These are phyloP conservation scores for Automeris io DNA, from an alignment of 2,888 invertebrate genomes.

Conservation along the genomic window DNA sequence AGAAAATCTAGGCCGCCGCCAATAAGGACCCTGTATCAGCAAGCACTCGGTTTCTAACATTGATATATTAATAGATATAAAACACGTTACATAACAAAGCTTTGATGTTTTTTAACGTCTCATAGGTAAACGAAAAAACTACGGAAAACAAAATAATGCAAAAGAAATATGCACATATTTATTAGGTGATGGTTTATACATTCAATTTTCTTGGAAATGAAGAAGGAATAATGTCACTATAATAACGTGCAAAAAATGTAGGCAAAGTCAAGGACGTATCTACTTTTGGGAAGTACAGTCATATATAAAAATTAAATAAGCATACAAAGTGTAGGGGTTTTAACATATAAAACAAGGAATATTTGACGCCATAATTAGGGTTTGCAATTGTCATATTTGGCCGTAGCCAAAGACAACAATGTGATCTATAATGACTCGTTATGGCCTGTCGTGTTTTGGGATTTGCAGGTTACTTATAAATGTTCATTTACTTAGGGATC, in stretches of 20 bases:
- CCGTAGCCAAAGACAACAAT: no score
- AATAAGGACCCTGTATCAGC: no score
- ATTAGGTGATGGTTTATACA: conserved; percentile 6
- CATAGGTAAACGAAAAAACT: neutral
- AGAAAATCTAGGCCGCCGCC: no score
- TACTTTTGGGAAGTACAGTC: neutral
- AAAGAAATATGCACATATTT: conserved; percentile 5
- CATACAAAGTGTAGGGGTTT: neutral
- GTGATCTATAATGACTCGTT: no score
- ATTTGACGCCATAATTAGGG: no score
- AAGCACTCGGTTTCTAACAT: no score
- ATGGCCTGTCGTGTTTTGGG: no score
- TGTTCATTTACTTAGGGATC: no score
- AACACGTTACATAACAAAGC: neutral
- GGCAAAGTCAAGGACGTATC: conserved; percentile 11
- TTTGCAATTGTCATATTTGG: no score
- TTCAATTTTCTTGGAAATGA: conserved; percentile 6
- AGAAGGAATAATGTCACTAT: conserved; percentile 5
- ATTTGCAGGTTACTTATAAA: no score
- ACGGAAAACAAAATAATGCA: conserved; percentile 4
- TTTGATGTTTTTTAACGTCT: neutral
- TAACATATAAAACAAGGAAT: neutral
- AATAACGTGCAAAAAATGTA: conserved; percentile 12
- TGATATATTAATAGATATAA: no score
- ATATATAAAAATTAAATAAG: neutral